Evolutionary conservation across 2,797 vertebrate genomes (phyloP), one percentile per base, ranked within the genome.

Genomic region (Danio aesculapii): DNA sequence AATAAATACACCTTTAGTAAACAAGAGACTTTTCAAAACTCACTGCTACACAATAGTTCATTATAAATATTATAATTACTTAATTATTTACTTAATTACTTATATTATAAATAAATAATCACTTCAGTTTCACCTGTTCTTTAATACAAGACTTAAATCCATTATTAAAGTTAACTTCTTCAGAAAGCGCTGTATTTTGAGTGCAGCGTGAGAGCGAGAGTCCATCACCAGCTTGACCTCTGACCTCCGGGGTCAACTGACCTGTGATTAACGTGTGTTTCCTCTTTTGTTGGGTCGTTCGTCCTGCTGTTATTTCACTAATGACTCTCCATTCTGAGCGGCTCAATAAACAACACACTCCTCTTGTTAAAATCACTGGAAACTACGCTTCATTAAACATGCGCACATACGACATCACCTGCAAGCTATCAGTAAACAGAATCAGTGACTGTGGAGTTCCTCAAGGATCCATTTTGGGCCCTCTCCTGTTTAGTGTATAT

Each of bases 241-340:
- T 71, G 77, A 85, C 84, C 84, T 49, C 13, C 4, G 9, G 55
- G 80, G 80, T 85, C 80, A 80, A n/a, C 68, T 82, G 82, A 84
- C 79, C 76, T 77, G 53, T 61, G 59, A 52, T 57, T 55, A 64
- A 71, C 58, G 69, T 52, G 77, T 30, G 14, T 10, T 71, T 61
- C 8, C 13, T 62, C 74, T 81, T 86, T 81, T 78, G 53, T 81
- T 73, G 70, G 30, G 70, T 50, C 79, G 73, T 75, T 43, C 67
- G 5, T 74, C 46, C 46, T 14, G 11, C 10, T 21, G 17, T 80
- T 58, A 70, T 17, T 73, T 59, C 50, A 53, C 64, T 83, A 75
- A 81, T 83, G 61, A 70, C 78, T 66, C 73, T 77, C 58, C 6
- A 62, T 57, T 52, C 61, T 41, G 39, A 44, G 5, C 47, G 21